These are phyloP conservation scores for Vulpes vulpes DNA, from an alignment of 2,113 vertebrate species.

Conservation along the genomic window DNA sequence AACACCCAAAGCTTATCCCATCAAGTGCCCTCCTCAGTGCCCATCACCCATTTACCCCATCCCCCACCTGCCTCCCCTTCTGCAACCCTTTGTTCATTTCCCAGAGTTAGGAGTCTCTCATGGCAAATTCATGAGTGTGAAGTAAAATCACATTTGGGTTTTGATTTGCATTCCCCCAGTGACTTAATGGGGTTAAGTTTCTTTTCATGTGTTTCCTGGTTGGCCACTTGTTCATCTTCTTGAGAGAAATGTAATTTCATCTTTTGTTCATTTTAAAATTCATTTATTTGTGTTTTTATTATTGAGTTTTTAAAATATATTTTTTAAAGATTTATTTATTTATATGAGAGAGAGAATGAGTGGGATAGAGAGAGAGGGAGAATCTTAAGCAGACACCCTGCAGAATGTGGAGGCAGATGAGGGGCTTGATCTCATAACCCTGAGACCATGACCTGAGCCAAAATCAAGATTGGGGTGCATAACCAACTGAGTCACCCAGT, in stretches of 20 bases:
- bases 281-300: not conserved
- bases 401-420: too few relatives aligned
- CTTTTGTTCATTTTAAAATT: not conserved
- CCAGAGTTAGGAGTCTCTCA: too few relatives aligned
- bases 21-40: too few relatives aligned
- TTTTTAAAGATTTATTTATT: not conserved
- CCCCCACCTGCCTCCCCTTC: too few relatives aligned
- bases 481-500: too few relatives aligned
- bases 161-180: not conserved
- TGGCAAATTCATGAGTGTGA: not conserved
- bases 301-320: not conserved
- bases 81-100: too few relatives aligned
- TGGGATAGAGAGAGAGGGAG: not conserved
- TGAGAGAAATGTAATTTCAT: not conserved
- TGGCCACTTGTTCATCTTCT: not conserved
- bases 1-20: too few relatives aligned
- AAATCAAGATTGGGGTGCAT: too few relatives aligned
- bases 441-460: too few relatives aligned
- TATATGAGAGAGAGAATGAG: not conserved
- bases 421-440: too few relatives aligned
- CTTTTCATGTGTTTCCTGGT: not conserved
- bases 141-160: not conserved
- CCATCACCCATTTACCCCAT: too few relatives aligned
- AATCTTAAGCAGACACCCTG: not conserved
- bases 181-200: not conserved